Conservation (phyloP, 2,797 vertebrate genomes). For the Schizopygopsis pylzovi region DNA sequence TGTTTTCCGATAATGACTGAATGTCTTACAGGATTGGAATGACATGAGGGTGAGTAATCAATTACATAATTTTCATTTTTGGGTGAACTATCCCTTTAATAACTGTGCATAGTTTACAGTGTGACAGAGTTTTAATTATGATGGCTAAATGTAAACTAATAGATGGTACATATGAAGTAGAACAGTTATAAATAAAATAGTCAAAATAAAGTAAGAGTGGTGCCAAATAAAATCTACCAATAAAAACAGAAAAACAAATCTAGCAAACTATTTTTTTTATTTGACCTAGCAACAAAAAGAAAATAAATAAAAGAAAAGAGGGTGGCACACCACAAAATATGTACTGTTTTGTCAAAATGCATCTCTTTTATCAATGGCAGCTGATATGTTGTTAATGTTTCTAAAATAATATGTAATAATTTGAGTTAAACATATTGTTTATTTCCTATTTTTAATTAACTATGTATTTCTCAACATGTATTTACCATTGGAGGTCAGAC, state of each 20-base stretch:
- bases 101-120: not conserved
- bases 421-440: not conserved
- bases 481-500: not conserved
- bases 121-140: not conserved
- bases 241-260: not conserved
- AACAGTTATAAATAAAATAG: not conserved
- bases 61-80: no score
- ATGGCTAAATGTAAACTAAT: not conserved
- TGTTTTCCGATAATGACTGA: no score
- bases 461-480: not conserved
- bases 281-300: not conserved
- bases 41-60: no score
- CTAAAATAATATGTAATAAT: not conserved
- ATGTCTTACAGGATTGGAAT: no score
- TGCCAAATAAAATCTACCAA: not conserved
- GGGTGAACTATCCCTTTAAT: not conserved
- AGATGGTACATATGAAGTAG: not conserved
- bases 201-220: not conserved
- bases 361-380: conserved; percentile 38
- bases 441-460: not conserved
- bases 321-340: not conserved
- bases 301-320: not conserved
- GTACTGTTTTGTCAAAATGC: not conserved
- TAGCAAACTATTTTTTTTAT: not conserved
- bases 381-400: conserved; percentile 20